Evolutionary conservation across 2,797 vertebrate species (phyloP).

Genomic region (Aldrovandia affinis): DNA sequence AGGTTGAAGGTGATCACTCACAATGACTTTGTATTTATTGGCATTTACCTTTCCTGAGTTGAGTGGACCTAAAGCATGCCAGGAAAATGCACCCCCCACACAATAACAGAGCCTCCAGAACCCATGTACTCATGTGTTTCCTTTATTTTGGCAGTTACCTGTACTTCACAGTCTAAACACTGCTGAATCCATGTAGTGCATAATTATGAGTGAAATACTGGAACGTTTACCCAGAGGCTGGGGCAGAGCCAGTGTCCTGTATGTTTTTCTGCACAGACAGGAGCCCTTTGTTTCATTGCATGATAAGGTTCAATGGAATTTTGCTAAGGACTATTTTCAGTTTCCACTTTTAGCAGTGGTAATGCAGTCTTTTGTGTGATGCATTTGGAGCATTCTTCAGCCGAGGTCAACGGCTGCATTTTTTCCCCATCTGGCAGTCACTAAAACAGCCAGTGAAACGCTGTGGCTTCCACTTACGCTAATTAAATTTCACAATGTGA

Average conservation of each 20-base stretch:
- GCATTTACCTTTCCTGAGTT: too few relatives aligned
- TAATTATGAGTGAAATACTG: not conserved
- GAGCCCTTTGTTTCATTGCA: not conserved
- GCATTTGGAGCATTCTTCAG: constrained; percentile 49
- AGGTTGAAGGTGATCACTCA: too few relatives aligned
- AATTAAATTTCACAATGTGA: constrained; percentile 63
- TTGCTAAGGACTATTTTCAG: constrained; percentile 32
- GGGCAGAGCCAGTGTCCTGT: not conserved
- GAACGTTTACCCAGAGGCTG: too few relatives aligned
- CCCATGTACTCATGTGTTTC: too few relatives aligned
- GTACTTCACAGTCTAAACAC: not conserved
- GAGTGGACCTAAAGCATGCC: too few relatives aligned
- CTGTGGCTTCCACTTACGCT: constrained; percentile 56
- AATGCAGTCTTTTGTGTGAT: constrained; percentile 49
- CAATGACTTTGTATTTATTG: too few relatives aligned
- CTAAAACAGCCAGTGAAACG: constrained; percentile 62
- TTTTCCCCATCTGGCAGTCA: constrained; percentile 48
- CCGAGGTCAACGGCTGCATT: constrained; percentile 50
- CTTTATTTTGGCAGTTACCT: too few relatives aligned
- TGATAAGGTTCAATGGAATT: constrained; percentile 33
- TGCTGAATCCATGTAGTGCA: not conserved
- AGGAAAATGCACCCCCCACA: too few relatives aligned
- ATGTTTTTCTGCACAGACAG: not conserved
- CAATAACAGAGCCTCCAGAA: too few relatives aligned
- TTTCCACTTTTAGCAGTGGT: constrained; percentile 41